Percentiles rank a stretch among this genome's conserved stretches.
These are phyloP conservation scores for Drosophila sordidula DNA, from an alignment of 2,888 invertebrate species.

Conservation along the genomic window DNA sequence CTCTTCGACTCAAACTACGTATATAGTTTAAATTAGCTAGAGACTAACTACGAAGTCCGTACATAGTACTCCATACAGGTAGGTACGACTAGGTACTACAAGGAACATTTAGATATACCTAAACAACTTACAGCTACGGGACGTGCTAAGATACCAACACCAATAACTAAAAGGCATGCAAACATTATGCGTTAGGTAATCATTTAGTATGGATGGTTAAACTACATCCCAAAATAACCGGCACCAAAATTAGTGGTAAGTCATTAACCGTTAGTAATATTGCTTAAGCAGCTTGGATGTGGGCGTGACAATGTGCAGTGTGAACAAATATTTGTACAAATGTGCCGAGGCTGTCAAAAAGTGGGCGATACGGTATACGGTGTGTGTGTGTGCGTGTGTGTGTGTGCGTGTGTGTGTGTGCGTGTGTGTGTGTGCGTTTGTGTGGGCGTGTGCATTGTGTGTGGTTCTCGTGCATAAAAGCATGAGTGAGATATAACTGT, in stretches of 20 bases:
- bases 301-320: slow-evolving; percentile 64
- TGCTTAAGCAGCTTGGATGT: slow-evolving; percentile 67
- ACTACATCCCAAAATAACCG: slow-evolving; percentile 3
- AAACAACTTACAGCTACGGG: slow-evolving; percentile 35
- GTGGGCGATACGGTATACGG: slow-evolving; percentile 13
- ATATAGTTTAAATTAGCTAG: slow-evolving; percentile 42
- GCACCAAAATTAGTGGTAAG: slow-evolving; percentile 35
- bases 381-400: slow-evolving; percentile 25
- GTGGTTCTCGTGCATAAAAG: slow-evolving; percentile 58
- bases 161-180: slow-evolving; percentile 33
- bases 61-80: slow-evolving; percentile 26
- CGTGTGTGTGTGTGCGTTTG: slow-evolving; percentile 14
- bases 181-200: slow-evolving; percentile 26
- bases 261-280: slow-evolving; percentile 48
- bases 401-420: slow-evolving; percentile 23
- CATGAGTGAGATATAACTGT: slow-evolving; percentile 53
- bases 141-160: slow-evolving; percentile 34
- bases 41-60: slow-evolving; percentile 35
- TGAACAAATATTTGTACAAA: slow-evolving; percentile 53
- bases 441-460: slow-evolving; percentile 17
- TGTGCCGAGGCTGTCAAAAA: slow-evolving; percentile 39
- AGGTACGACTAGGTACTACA: slow-evolving; percentile 19
- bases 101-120: slow-evolving; percentile 29
- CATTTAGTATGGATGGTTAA: slow-evolving; percentile 4
- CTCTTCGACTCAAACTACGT: slow-evolving; percentile 10